Evolutionary conservation across 2,888 invertebrate genomes (phyloP), one percentile per base, ranked within the genome.

Genomic region (Clunio marinus): DNA sequence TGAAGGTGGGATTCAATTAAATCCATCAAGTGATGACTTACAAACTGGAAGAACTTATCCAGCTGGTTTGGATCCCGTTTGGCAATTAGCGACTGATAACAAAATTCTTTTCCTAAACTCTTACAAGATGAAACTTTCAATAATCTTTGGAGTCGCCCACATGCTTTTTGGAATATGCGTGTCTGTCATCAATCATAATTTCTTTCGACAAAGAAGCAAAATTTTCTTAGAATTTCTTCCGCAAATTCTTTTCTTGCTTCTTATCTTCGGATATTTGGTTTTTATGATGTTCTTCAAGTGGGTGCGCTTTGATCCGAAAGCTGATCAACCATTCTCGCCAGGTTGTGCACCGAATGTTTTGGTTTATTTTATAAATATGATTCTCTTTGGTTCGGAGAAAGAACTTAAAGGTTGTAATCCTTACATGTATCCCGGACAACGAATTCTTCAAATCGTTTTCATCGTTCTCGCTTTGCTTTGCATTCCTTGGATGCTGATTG

Each of bases 361-460:
- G 67, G 94, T 96, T 75, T 91, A 91, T 45, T 92, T 96, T 79
- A 96, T 96, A 81, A 95, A 96, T 82, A 96, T 96, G 96, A 90
- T 96, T 76, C 82, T 96, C 76, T 86, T 91, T 79, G 93, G 89
- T 76, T 75, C 77, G 1, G 82, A 82, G 68, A 70, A 72, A 35
- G 73, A 70, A 28, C 74, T 80, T 66, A 65, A 41, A 0, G 78
- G 77, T 65, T 84, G 83, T 77, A 78, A 80, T 71, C 81, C 80
- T 73, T 80, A 77, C 75, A 86, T 88, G 86, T 88, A 83, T 75
- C 80, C 81, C 0, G 82, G 84, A 1, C 88, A 95, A 81, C 80
- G 81, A 66, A 78, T 75, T 2, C 73, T 94, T 20, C 93, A 96
- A 78, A 83, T 82, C 45, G 80, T 86, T 27, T 83, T 96, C 69